A percentile compares a stretch with the other conserved stretches of the same genome.
Evolutionary conservation across 2,797 vertebrate species (phyloP).

Genomic region (Acridotheres tristis): DNA sequence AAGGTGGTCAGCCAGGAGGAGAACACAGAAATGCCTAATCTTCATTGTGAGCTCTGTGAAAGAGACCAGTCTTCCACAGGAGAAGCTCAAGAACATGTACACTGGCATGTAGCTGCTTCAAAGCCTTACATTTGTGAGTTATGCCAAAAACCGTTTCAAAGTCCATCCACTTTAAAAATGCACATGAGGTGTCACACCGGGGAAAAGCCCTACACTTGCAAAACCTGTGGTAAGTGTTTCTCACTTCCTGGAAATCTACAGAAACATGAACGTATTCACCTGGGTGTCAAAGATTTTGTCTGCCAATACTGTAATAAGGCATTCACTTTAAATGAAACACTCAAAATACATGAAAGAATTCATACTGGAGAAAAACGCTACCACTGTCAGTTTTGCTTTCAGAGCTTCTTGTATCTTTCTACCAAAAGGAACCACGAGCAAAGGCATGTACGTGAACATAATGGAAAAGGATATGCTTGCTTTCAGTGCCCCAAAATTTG

Average conservation of each 20-base stretch:
- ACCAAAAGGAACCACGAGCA: conserved; percentile 97
- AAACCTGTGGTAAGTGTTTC: conserved; percentile 92
- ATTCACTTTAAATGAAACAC: conserved; percentile 87
- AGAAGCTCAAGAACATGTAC: conserved; percentile 76
- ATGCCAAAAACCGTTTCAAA: conserved; percentile 92
- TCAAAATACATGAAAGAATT: conserved; percentile 88
- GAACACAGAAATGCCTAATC: conserved; percentile 72
- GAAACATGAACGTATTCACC: conserved; percentile 79
- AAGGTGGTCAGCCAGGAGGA: conserved; percentile 63
- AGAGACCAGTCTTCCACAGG: conserved; percentile 64
- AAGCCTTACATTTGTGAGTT: conserved; percentile 86
- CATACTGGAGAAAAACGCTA: conserved; percentile 93
- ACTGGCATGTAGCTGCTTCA: conserved; percentile 79
- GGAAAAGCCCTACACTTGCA: conserved; percentile 84
- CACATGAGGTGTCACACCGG: conserved; percentile 91
- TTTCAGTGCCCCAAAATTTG: conserved; percentile 85
- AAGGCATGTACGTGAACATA: conserved; percentile 85
- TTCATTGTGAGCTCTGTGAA: conserved; percentile 78
- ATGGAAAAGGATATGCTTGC: conserved; percentile 82
- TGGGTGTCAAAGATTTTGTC: conserved; percentile 86
- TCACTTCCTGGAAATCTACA: conserved; percentile 86
- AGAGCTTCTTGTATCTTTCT: conserved; percentile 95
- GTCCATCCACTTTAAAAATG: conserved; percentile 89
- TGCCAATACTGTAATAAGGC: conserved; percentile 93
- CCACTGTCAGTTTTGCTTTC: conserved; percentile 94